Evolutionary conservation across 2,888 invertebrate genomes (phyloP), one percentile per base, ranked within the genome.

Genomic region (Carterocephalus palaemon): DNA sequence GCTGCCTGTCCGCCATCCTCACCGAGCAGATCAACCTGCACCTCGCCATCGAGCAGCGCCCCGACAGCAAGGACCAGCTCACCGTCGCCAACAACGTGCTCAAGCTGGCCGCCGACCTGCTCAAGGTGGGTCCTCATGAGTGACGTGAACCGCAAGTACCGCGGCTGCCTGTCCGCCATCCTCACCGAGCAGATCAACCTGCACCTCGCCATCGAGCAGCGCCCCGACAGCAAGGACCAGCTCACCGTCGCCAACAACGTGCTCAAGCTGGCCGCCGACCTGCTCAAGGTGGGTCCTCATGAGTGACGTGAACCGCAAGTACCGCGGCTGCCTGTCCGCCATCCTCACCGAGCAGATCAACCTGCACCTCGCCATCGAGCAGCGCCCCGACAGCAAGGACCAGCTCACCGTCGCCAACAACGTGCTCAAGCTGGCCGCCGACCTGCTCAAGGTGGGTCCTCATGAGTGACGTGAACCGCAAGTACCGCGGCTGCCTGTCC

Each of bases 11-110:
- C 6, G 95, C 97, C 43, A 90, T 98, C 47, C 93, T 98, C 60
- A 98, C 98, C 0, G 98, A 98, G 73, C 98, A 98, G 88, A 96
- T 97, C 65, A 90, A 91, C 85, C 73, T 92, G 47, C 92, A 92
- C 61, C 75, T 92, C 12, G 90, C 97, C 85, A 97, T 98, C 75
- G 98, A 98, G 74, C 96, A 97, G 76, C 95, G 98, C 62, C 98
- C 98, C 0, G 95, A 97, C 68, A 97, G 97, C 75, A 98, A 98
- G 70, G 98, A 98, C n/a, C n/a, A n/a, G n/a, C n/a, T n/a, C n/a
- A n/a, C n/a, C n/a, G n/a, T n/a, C n/a, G n/a, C n/a, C n/a, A n/a
- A n/a, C n/a, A n/a, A n/a, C n/a, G n/a, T n/a, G n/a, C n/a, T n/a
- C n/a, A n/a, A n/a, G n/a, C n/a, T n/a, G n/a, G n/a, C n/a, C n/a